Evolutionary conservation across 2,888 invertebrate genomes (phyloP).

Genomic region (Nesidiocoris tenuis): DNA sequence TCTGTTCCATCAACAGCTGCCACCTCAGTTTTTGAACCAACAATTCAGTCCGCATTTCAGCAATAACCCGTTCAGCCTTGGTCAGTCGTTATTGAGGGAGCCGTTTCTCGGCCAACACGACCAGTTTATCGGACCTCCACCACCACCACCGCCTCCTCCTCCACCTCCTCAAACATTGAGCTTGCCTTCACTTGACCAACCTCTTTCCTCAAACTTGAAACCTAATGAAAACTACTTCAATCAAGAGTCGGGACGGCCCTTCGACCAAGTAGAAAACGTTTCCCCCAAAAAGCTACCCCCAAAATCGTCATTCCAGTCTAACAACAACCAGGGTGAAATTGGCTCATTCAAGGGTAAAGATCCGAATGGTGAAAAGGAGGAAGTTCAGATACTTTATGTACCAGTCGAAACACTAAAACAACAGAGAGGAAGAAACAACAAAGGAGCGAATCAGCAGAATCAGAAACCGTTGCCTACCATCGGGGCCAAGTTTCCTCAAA

Average conservation of each 20-base stretch:
- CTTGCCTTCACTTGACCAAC: neutral
- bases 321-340: slow-evolving; percentile 43
- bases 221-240: slow-evolving; percentile 51
- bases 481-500: neutral
- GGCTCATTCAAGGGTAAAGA: slow-evolving; percentile 6
- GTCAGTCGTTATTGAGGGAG: slow-evolving; percentile 10
- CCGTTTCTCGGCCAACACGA: slow-evolving; percentile 20
- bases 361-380: slow-evolving; percentile 58
- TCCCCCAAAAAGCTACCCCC: slow-evolving; percentile 50
- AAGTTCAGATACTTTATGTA: slow-evolving; percentile 78
- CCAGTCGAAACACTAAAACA: slow-evolving; percentile 71
- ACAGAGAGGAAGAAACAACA: slow-evolving; percentile 54
- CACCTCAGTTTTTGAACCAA: slow-evolving; percentile 44
- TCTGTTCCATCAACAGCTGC: slow-evolving; percentile 33
- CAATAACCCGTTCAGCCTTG: slow-evolving; percentile 12
- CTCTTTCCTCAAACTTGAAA: slow-evolving; percentile 18
- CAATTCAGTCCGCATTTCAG: slow-evolving; percentile 40
- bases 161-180: slow-evolving; percentile 14
- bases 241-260: slow-evolving; percentile 50
- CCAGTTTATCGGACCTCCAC: slow-evolving; percentile 46
- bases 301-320: slow-evolving; percentile 50
- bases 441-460: neutral
- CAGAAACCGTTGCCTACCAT: slow-evolving; percentile 1
- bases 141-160: slow-evolving; percentile 49
- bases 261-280: slow-evolving; percentile 11